Base-by-base conservation (phyloP, 2,888 invertebrate genomes). In the Sympetrum striolatum region DNA sequence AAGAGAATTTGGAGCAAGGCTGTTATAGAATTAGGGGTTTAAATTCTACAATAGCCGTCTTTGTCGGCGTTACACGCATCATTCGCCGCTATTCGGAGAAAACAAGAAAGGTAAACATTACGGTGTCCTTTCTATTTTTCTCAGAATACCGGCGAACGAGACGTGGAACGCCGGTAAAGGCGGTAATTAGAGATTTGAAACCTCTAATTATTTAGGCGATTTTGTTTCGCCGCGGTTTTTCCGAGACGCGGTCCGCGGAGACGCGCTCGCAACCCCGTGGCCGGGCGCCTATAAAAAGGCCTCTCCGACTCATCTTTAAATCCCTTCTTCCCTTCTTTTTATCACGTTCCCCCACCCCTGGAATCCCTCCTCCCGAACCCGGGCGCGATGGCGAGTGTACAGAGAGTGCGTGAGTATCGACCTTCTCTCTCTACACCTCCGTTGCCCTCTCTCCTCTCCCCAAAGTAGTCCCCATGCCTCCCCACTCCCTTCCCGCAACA, bases 241-340 rank as follows among this genome's bases (percentile, higher is more conserved):
- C 31, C 31, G 6, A 14, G 14, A 25, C n/a, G 44, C 10, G 44
- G 44, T 14, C 82, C 6, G 53, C 25, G 14, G 31, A 35, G 58
- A 25, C 37, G 82, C 53, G 53, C 82, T 35, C 82, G 31, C 44
- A 58, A 31, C 82, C 58, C 58, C 53, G 58, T 18, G 15, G 58
- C 25, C 64, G 6, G n/a, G 35, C 64, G 64, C 60, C 60, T 64
- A 64, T 86, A 86, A 86, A 86, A 86, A 86, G 86, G 86, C 86
- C 81, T 81, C 48, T 44, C 60, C 58, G 82, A 60, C 86, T 86
- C 86, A 86, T 86, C 86, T 86, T 86, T 31, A n/a, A 86, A 37
- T 60, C n/a, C 60, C n/a, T n/a, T 60, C 86, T 60, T 37, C 37
- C 64, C 37, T 6, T n/a, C 58, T 15, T 58, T 53, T 37, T 60